Evolutionary conservation across 2,113 vertebrate genomes (phyloP).

Genomic region (Aegypius monachus): DNA sequence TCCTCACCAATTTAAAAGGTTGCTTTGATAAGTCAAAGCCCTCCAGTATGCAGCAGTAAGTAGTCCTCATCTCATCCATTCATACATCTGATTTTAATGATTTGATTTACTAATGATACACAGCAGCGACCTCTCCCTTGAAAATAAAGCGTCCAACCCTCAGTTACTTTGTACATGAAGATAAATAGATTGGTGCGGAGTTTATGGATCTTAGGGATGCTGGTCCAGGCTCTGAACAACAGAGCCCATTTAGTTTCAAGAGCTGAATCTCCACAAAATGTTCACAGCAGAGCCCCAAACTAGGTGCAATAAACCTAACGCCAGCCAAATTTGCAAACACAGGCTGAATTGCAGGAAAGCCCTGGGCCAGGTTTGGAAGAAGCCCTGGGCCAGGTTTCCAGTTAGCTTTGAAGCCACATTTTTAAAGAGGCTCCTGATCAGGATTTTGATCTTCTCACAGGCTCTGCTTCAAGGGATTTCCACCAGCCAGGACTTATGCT

Average conservation of each 20-base stretch:
- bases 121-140: neutral
- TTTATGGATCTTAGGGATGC: neutral
- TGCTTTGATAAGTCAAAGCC: neutral
- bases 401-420: conserved; percentile 37
- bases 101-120: neutral
- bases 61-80: neutral
- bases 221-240: conserved; percentile 9
- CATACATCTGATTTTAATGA: neutral
- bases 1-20: neutral
- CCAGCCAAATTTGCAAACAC: conserved; percentile 42
- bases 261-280: conserved; percentile 20
- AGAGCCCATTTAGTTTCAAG: conserved; percentile 33
- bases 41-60: neutral
- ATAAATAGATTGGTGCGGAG: neutral
- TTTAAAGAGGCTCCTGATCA: conserved; percentile 39
- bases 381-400: conserved; percentile 58
- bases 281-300: conserved; percentile 55
- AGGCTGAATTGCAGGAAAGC: conserved; percentile 29
- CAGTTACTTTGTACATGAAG: neutral
- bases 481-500: neutral
- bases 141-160: neutral
- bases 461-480: neutral
- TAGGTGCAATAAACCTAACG: conserved; percentile 49
- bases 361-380: neutral
- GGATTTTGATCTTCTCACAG: conserved; percentile 23